Base-by-base conservation (phyloP, 1,140 invertebrate species). In the Leptopilina boulardi region DNA sequence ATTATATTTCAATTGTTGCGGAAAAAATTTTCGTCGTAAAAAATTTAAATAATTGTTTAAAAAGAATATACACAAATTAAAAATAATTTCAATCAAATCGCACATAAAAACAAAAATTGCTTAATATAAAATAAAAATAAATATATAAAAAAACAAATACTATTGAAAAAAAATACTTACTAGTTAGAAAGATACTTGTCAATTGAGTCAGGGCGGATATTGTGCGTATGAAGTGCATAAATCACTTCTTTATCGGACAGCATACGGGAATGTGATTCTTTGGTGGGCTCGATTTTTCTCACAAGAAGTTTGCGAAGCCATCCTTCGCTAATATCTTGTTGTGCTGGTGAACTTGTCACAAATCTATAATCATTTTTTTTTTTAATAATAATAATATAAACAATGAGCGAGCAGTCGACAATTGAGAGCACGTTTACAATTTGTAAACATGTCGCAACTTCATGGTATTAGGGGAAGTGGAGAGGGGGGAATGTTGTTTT, bases 251-350 rank as follows among this genome's bases (percentile, higher is more conserved):
- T 98, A 89, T 98, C 96, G 81, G 97, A 97, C 38, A 99, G 92
- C 94, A 98, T 97, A 75, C 96, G 94, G 83, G 98, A 99, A 90
- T 99, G 98, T 5, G 98, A 96, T 88, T 99, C 97, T 88, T 98
- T 98, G 0, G 96, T 97, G 5, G 97, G 97, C 88, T 98, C 97
- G 87, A 98, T 97, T 90, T 95, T 97, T n/a, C 59, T 92, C 30
- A 98, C 97, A 74, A 98, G 91, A 42, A 98, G 59, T 66, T 66
- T 66, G 21, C 59, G 23, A 66, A 66, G 59, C 59, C 59, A 66
- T 85, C 96, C 94, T 91, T 97, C 96, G 66, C 90, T 91, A 82
- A 92, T 92, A 76, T 93, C 91, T 34, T 91, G 82, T 54, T 87
- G 85, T 26, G 90, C 87, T 76, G 91, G 91, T 79, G 93, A 91